Evolutionary conservation across 2,888 invertebrate genomes (phyloP).

Genomic region (Alcis repandata): DNA sequence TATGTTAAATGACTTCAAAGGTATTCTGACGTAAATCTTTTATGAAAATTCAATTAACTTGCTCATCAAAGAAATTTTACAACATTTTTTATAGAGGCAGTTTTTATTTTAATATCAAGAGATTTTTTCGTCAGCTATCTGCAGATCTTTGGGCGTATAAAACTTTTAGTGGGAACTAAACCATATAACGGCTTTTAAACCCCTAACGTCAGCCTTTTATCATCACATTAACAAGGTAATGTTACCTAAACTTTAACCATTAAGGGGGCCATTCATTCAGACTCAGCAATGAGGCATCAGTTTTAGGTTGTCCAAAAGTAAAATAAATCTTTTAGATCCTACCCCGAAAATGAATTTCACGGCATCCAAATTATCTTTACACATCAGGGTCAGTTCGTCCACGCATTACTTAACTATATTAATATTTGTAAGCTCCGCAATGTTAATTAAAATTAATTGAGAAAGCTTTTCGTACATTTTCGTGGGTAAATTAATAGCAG

Average conservation of each 20-base stretch:
- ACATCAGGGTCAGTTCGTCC: slow-evolving; percentile 27
- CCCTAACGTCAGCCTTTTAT: slow-evolving; percentile 26
- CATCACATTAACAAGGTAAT: slow-evolving; percentile 19
- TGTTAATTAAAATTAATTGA: slow-evolving; percentile 44
- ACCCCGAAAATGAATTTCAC: slow-evolving; percentile 34
- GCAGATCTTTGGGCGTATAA: slow-evolving; percentile 7
- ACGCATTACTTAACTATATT: slow-evolving; percentile 40
- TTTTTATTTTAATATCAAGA: neutral
- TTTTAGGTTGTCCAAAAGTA: slow-evolving; percentile 22
- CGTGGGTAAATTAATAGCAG: slow-evolving; percentile 6
- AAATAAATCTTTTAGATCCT: slow-evolving; percentile 19
- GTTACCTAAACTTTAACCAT: slow-evolving; percentile 29
- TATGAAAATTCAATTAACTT: slow-evolving; percentile 5
- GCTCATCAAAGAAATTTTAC: neutral
- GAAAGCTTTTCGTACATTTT: slow-evolving; percentile 31
- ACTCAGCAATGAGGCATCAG: slow-evolving; percentile 30
- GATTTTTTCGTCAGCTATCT: slow-evolving; percentile 8
- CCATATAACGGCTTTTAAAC: slow-evolving; percentile 20
- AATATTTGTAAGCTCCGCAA: slow-evolving; percentile 38
- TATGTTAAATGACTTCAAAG: slow-evolving; percentile 11
- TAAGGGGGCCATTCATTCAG: slow-evolving; percentile 19
- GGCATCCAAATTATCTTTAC: slow-evolving; percentile 35
- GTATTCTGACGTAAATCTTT: slow-evolving; percentile 2
- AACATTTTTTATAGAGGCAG: neutral
- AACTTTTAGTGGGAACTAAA: slow-evolving; percentile 18